phyloP scores from a whole-genome alignment of 2,797 vertebrate genomes.

The Leucoraja ocellata region DNA sequence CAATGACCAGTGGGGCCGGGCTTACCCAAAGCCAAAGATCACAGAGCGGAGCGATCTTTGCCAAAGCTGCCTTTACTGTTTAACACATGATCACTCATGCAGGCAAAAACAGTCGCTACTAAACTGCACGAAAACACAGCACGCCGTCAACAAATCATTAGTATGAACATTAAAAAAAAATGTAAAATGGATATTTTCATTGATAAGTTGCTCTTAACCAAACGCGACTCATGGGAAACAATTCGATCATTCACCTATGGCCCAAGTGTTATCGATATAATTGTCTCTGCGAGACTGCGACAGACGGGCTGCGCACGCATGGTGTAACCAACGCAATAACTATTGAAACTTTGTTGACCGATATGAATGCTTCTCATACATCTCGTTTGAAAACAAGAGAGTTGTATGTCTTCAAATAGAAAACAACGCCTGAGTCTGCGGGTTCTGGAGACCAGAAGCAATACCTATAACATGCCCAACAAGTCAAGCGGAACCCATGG shows the following conservation, averaged over 20 bases:
- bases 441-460: too few relatives aligned
- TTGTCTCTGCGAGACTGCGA: background rate
- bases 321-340: background rate
- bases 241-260: background rate
- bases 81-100: background rate
- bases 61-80: background rate
- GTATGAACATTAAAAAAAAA: background rate
- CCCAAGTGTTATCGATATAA: background rate
- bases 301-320: background rate
- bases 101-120: background rate
- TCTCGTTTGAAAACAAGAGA: background rate
- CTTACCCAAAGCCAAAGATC: background rate
- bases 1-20: background rate
- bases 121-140: background rate
- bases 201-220: background rate
- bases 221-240: too few relatives aligned
- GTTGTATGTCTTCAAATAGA: too few relatives aligned
- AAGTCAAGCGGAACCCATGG: too few relatives aligned
- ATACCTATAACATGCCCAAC: too few relatives aligned
- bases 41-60: too few relatives aligned
- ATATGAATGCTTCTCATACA: background rate
- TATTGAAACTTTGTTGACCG: background rate
- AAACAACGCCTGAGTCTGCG: too few relatives aligned
- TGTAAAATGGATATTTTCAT: background rate
- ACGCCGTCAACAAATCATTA: background rate